Evolutionary conservation across 2,113 vertebrate species (phyloP).

Genomic region (Nymphicus hollandicus): DNA sequence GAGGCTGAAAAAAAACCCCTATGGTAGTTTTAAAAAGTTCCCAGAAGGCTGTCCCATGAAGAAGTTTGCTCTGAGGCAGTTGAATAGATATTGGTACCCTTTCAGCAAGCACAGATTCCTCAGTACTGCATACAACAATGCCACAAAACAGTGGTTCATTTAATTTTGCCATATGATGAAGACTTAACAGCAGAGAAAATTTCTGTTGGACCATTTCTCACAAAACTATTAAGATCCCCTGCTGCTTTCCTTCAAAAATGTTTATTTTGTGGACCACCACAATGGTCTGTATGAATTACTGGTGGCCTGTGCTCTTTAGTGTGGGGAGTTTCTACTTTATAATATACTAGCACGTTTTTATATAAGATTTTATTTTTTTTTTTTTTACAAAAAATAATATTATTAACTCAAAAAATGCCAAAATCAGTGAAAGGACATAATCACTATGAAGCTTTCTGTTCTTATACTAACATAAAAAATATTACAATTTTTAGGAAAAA

Average conservation of each 20-base stretch:
- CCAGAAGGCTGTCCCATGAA: background rate
- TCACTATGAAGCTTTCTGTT: background rate
- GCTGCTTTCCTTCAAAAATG: background rate
- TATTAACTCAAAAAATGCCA: background rate
- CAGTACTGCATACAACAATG: background rate
- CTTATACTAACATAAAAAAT: background rate
- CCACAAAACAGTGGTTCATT: background rate
- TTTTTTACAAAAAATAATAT: background rate
- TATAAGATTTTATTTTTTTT: background rate
- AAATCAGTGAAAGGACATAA: background rate
- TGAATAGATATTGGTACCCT: background rate
- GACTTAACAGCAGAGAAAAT: background rate
- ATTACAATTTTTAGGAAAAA: background rate
- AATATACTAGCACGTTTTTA: background rate
- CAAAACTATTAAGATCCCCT: background rate
- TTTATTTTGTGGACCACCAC: constrained; percentile 56
- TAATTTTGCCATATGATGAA: background rate
- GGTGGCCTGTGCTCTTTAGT: constrained; percentile 4
- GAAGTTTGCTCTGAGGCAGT: background rate
- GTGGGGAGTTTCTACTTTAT: background rate
- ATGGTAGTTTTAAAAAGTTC: background rate
- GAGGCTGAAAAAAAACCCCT: background rate
- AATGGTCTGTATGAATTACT: constrained; percentile 1
- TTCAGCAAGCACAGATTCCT: background rate
- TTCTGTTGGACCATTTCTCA: background rate